Conservation (phyloP, 2,888 invertebrate genomes). For the Calliopum simillimum region DNA sequence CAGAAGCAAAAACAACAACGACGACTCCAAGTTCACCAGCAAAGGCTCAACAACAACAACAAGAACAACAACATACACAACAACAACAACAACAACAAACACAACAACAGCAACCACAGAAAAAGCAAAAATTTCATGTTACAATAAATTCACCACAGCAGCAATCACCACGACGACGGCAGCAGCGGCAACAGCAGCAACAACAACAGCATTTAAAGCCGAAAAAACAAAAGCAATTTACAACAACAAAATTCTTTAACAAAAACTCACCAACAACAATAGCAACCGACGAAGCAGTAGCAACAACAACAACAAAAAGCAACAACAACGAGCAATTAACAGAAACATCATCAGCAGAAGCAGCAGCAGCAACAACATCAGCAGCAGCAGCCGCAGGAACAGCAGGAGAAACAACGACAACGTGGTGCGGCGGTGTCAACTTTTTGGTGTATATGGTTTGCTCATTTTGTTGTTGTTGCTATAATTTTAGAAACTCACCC, state of each 20-base stretch:
- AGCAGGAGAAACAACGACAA: constrained; percentile 51
- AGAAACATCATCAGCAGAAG: constrained; percentile 31
- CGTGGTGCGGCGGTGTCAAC: constrained; percentile 62
- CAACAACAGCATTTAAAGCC: constrained; percentile 23
- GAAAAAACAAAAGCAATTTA: constrained; percentile 23
- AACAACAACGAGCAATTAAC: constrained; percentile 40
- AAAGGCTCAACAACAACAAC: constrained; percentile 19
- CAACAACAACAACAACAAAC: constrained; percentile 15
- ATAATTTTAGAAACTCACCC: constrained; percentile 60
- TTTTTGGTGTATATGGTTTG: constrained; percentile 64
- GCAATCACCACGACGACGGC: constrained; percentile 26
- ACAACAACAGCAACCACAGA: constrained; percentile 5
- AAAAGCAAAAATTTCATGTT: constrained; percentile 1
- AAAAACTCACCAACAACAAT: constrained; percentile 30
- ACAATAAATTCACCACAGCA: constrained; percentile 20
- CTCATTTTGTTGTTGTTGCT: constrained; percentile 64
- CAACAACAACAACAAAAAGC: constrained; percentile 43
- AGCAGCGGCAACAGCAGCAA: constrained; percentile 16
- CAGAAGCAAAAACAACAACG: neutral
- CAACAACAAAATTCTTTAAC: constrained; percentile 27
- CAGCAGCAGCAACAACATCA: constrained; percentile 28
- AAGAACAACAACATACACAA: neutral
- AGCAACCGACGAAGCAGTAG: constrained; percentile 19
- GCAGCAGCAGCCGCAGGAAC: constrained; percentile 29
- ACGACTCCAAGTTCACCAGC: neutral